phyloP scores from a whole-genome alignment of 2,113 vertebrate genomes.

The Rostratula benghalensis region DNA sequence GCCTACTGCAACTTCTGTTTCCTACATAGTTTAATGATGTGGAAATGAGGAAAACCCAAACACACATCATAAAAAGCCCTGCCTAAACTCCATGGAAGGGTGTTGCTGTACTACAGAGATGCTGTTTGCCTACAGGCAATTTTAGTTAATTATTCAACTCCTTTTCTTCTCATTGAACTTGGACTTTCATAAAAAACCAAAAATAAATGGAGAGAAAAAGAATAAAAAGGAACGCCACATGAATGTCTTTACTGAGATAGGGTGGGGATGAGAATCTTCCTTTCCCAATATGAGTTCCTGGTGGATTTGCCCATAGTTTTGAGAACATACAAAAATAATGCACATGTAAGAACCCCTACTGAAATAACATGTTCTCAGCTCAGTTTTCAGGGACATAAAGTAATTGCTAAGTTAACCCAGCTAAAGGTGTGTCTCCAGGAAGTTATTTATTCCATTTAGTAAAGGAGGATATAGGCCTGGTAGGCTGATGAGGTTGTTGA shows the following conservation, averaged over 20 bases:
- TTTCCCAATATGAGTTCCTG: background rate
- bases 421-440: background rate
- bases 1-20: background rate
- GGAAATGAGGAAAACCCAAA: background rate
- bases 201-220: background rate
- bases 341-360: background rate
- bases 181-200: background rate
- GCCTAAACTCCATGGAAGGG: background rate
- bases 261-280: background rate
- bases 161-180: background rate
- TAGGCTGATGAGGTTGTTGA: background rate
- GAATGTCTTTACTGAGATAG: background rate
- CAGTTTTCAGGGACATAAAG: background rate
- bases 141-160: background rate
- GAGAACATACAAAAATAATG: background rate
- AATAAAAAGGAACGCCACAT: background rate
- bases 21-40: background rate
- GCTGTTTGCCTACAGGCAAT: background rate
- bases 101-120: background rate
- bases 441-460: background rate
- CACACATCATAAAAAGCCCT: background rate
- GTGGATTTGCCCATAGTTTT: background rate
- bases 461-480: background rate
- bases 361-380: background rate
- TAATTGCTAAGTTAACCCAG: background rate